Percentiles rank a stretch among this genome's conserved stretches.
Conservation (phyloP, 2,888 invertebrate genomes). For the Pterobdella sp. region DNA sequence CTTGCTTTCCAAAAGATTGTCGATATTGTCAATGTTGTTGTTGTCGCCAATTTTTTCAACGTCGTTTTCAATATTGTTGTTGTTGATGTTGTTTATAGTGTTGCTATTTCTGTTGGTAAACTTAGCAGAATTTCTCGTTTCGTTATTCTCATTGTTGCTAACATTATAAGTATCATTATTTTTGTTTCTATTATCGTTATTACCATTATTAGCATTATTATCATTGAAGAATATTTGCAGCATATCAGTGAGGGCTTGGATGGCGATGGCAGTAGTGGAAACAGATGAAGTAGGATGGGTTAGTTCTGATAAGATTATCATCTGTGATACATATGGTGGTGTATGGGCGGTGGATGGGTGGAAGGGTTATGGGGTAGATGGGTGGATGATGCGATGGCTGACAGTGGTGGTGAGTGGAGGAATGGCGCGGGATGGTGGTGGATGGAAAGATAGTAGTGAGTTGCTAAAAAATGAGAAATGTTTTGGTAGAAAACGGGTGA, state of each 20-base stretch:
- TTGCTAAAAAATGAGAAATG: not conserved
- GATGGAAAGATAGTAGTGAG: not conserved
- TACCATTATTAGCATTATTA: not conserved
- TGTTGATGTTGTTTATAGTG: not conserved
- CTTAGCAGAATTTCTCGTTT: no score
- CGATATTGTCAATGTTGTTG: not conserved
- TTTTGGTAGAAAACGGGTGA: no score
- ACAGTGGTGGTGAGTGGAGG: not conserved
- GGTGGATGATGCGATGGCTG: not conserved
- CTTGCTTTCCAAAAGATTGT: no score
- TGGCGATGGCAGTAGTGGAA: not conserved
- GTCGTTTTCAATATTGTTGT: not conserved
- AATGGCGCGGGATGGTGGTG: not conserved
- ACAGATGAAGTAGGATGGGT: not conserved
- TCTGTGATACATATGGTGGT: no score
- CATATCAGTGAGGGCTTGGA: conserved; percentile 7
- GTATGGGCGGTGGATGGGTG: not conserved
- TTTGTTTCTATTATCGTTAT: not conserved
- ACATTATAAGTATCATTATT: not conserved
- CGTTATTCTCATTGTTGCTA: not conserved
- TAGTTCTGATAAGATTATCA: not conserved
- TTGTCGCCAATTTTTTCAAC: no score
- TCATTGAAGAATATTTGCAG: not conserved
- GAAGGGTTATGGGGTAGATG: not conserved
- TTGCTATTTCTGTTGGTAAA: not conserved